Base-by-base conservation (phyloP, 2,888 invertebrate genomes). In the Pachliopta kotzebuea region DNA sequence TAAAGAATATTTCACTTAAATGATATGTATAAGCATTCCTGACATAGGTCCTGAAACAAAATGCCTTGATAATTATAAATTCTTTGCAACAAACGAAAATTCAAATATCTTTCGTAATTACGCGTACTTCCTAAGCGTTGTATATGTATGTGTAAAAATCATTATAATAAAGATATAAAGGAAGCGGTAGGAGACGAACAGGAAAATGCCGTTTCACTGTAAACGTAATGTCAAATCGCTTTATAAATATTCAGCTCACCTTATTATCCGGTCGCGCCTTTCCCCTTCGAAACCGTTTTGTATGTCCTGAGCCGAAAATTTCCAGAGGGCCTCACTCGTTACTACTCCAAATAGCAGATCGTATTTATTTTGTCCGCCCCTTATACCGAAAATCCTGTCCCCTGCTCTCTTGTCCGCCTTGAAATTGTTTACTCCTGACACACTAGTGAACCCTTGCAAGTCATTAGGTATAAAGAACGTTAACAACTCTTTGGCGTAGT, bases 1-100 rank as follows among this genome's bases (percentile, higher is more conserved):
- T 98, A 84, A 97, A 97, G 92, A 98, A 98, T 83, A 99, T 98
- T 91, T 99, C 99, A 79, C 98, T 98, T 76, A 98, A 94, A 91
- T 99, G 99, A 93, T 97, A 99, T 83, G 96, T 96, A 91, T 98
- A 99, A 62, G 98, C 96, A 86, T 99, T 98, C 71, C 98, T 94
- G 60, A 99, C 98, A 86, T 98, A 97, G 57, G 98, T 97, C 79
- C 98, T 92, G 85, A 26, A 86, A 87, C 66, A 79, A 74, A 72
- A 67, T 3, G 26, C 37, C 1, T 37, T 37, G 14, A 37, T 37
- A 2, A 14, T 37, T 37, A 37, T 1, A 37, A 37, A 37, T 0
- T 14, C 37, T 37, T 4, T 37, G 14, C 37, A 37, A 37, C 14
- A 37, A 11, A 37, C 6, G 4, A 1, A 37, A 11, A 2, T 0